phyloP scores from a whole-genome alignment of 2,797 vertebrate species.

The Graptemys geographica region DNA sequence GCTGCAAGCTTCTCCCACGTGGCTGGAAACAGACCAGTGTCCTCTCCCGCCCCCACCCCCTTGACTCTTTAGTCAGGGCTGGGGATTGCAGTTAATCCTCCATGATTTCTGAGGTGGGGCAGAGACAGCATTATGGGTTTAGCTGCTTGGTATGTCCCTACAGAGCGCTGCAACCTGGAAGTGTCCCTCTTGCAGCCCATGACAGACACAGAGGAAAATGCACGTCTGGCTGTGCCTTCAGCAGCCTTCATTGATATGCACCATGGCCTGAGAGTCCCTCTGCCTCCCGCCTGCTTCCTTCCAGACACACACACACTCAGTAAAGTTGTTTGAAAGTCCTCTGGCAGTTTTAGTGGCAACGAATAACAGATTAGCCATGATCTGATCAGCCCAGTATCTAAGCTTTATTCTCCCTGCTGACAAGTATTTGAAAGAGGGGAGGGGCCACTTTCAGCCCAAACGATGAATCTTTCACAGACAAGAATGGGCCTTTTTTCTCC shows the following conservation, averaged over 20 bases:
- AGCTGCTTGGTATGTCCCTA: background rate
- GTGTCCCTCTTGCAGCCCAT: background rate
- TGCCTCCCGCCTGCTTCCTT: conserved; percentile 35
- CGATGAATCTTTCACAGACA: conserved; percentile 90
- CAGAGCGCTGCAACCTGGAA: background rate
- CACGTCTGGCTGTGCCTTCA: background rate
- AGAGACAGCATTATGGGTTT: background rate
- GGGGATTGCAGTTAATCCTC: background rate
- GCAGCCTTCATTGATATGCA: conserved; percentile 7
- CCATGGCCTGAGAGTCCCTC: background rate
- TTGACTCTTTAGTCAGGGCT: background rate
- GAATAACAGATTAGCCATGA: conserved; percentile 94
- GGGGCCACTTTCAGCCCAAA: conserved; percentile 87
- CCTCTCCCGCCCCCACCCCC: too few relatives aligned
- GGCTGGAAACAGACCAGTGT: background rate
- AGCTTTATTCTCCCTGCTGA: conserved; percentile 86
- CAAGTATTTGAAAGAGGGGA: conserved; percentile 88
- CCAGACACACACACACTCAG: conserved; percentile 73
- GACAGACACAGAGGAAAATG: background rate
- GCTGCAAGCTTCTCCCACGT: background rate
- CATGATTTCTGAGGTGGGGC: background rate
- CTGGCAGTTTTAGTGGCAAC: conserved; percentile 86
- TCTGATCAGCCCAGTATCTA: conserved; percentile 89
- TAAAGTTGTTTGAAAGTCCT: conserved; percentile 90
- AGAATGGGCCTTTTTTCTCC: conserved; percentile 85